A percentile compares a stretch with the other conserved stretches of the same genome.
phyloP scores from a whole-genome alignment of 2,888 invertebrate genomes.

The Pomacea canaliculata region DNA sequence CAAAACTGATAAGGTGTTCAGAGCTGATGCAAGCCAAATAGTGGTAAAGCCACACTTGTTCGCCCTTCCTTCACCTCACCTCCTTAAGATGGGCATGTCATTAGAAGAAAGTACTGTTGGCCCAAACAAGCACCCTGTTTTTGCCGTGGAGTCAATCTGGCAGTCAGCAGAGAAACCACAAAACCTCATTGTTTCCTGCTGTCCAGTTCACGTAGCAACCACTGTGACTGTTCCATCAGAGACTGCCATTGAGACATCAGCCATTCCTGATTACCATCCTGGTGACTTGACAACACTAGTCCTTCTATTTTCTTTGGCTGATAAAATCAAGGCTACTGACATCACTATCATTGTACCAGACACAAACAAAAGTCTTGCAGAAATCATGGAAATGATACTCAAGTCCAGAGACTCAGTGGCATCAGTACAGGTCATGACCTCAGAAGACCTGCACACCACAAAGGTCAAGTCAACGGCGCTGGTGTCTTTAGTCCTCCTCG shows the following conservation, averaged over 20 bases:
- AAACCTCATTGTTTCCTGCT: conserved; percentile 12
- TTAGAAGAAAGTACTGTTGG: not conserved
- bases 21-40: too few relatives aligned
- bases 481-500: not conserved
- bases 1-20: too few relatives aligned
- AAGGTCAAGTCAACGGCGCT: not conserved
- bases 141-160: conserved; percentile 21
- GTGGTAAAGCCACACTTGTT: not conserved
- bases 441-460: not conserved
- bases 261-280: conserved; percentile 26
- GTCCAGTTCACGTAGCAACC: conserved; percentile 19
- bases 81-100: not conserved
- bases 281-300: conserved; percentile 30
- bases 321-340: not conserved
- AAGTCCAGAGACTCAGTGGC: not conserved
- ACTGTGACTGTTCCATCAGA: conserved; percentile 12
- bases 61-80: not conserved
- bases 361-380: not conserved
- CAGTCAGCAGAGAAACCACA: not conserved
- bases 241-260: not conserved
- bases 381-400: not conserved
- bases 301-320: conserved; percentile 17
- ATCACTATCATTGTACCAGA: not conserved
- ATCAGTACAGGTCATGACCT: not conserved
- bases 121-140: conserved; percentile 17